Evolutionary conservation across 64 coral and sea anemone genomes (phyloP).

Genomic region (Dendrophyllia cribrosa): DNA sequence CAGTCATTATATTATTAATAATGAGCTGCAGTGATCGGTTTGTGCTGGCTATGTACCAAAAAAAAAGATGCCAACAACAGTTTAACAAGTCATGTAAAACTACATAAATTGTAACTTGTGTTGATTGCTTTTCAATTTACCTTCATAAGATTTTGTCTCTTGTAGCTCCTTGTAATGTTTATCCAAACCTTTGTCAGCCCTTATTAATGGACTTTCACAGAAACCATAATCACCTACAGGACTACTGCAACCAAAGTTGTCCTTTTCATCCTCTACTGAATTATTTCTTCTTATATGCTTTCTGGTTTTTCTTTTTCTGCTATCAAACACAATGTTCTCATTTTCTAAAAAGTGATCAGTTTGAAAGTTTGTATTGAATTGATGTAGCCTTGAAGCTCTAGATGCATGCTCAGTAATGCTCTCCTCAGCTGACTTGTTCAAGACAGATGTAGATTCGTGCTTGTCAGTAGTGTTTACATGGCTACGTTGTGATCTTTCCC

Average conservation of each 20-base stretch:
- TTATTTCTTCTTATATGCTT: not conserved
- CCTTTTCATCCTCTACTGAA: not conserved
- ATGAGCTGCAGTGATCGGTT: no score
- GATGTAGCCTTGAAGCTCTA: not conserved
- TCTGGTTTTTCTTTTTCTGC: not conserved
- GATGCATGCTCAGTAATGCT: not conserved
- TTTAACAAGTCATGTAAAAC: no score
- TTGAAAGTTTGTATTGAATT: not conserved
- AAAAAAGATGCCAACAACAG: no score
- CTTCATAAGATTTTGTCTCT: not conserved
- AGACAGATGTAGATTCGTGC: not conserved
- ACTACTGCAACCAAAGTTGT: not conserved
- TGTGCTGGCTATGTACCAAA: no score
- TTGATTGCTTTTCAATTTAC: not conserved
- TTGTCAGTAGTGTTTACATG: not conserved
- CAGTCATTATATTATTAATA: no score
- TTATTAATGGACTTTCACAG: not conserved
- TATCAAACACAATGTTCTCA: not conserved
- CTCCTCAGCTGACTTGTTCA: not conserved
- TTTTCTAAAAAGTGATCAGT: not conserved
- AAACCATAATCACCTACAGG: not conserved
- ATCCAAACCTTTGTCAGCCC: not conserved
- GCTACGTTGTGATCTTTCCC: not conserved
- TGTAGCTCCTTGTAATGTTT: not conserved
- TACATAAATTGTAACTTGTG: no score